Evolutionary conservation across 2,888 invertebrate species (phyloP).

Genomic region (Caenorhabditis doughertyi): DNA sequence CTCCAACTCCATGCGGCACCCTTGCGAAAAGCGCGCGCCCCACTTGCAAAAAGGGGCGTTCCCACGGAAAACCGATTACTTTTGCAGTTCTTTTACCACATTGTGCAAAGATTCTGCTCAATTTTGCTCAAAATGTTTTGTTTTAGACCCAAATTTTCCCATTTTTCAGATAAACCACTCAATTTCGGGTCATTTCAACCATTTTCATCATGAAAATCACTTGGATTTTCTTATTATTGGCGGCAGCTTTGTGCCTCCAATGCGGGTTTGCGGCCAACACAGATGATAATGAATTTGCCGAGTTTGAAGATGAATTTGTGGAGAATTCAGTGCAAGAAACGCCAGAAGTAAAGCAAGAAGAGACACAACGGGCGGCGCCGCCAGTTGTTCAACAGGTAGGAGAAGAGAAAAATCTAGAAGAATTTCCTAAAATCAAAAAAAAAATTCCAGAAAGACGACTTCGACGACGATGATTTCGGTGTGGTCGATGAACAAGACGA

Average conservation of each 20-base stretch:
- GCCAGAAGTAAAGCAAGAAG: slow-evolving; percentile 1
- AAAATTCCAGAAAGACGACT: slow-evolving; percentile 65
- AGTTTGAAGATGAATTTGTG: slow-evolving; percentile 73
- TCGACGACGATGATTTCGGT: slow-evolving; percentile 74
- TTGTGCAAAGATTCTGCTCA: background rate
- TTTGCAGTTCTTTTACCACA: slow-evolving; percentile 44
- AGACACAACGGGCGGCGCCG: slow-evolving; percentile 5
- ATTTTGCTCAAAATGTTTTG: slow-evolving; percentile 6
- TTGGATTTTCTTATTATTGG: slow-evolving; percentile 22
- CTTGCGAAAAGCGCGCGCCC: slow-evolving; percentile 26
- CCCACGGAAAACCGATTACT: slow-evolving; percentile 23
- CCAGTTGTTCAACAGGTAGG: slow-evolving; percentile 17
- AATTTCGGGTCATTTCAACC: slow-evolving; percentile 40
- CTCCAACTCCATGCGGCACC: slow-evolving; percentile 3
- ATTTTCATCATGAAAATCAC: slow-evolving; percentile 31
- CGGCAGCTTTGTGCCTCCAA: slow-evolving; percentile 10
- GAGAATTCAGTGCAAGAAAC: slow-evolving; percentile 32
- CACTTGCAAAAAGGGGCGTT: slow-evolving; percentile 44
- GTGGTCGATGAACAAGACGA: slow-evolving; percentile 70
- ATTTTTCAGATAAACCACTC: slow-evolving; percentile 39
- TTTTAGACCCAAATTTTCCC: background rate
- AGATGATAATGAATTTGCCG: slow-evolving; percentile 78
- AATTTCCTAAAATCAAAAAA: too few relatives aligned
- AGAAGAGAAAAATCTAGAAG: too few relatives aligned
- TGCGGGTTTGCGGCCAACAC: slow-evolving; percentile 31